phyloP scores from a whole-genome alignment of 2,888 invertebrate genomes.

The Andrena haemorrhoa region DNA sequence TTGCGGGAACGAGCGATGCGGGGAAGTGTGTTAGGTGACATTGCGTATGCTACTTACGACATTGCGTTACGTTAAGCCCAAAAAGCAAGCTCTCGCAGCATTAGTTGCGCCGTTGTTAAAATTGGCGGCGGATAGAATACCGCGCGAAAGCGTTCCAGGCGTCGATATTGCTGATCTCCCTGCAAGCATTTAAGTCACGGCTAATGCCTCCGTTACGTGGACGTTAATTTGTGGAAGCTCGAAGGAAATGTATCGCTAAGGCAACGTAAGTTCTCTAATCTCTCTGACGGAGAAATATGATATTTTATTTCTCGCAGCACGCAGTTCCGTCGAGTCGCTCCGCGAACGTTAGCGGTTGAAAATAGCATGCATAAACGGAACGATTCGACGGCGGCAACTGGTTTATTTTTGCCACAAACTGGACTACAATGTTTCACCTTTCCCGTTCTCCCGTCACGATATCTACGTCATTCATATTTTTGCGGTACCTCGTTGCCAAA shows the following conservation, averaged over 20 bases:
- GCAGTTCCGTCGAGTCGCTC: constrained; percentile 16
- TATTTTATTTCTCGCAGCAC: constrained; percentile 4
- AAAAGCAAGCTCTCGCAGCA: constrained; percentile 77
- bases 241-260: neutral
- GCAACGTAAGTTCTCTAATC: neutral
- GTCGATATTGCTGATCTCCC: constrained; percentile 25
- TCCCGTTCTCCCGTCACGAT: neutral
- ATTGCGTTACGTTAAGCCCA: constrained; percentile 75
- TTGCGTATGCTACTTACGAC: constrained; percentile 79
- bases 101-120: constrained; percentile 59
- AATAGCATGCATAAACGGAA: constrained; percentile 57
- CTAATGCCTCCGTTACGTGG: neutral
- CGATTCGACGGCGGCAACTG: constrained; percentile 49
- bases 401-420: constrained; percentile 64
- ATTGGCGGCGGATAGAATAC: constrained; percentile 59
- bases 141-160: constrained; percentile 49
- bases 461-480: neutral
- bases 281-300: neutral
- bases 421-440: constrained; percentile 43
- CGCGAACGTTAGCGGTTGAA: constrained; percentile 54
- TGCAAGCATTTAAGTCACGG: constrained; percentile 55
- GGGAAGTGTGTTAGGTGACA: constrained; percentile 21
- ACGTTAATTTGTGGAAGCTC: neutral
- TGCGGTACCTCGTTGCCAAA: neutral
- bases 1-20: neutral